phyloP scores from a whole-genome alignment of 2,113 vertebrate species.

The Oxyruncus cristatus region DNA sequence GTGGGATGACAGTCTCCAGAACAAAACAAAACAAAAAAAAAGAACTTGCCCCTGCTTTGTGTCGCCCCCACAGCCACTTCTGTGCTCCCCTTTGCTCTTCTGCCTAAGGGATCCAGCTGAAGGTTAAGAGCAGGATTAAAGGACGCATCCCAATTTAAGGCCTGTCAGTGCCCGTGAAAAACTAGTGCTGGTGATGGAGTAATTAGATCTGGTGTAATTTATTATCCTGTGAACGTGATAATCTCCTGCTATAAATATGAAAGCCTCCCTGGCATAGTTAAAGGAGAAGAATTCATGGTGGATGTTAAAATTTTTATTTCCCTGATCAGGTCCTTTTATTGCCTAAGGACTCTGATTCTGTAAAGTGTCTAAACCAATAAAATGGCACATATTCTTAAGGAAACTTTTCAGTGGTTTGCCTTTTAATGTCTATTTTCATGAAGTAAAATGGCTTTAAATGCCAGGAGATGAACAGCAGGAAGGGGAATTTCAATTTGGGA shows the following conservation, averaged over 20 bases:
- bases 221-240: slow-evolving; percentile 55
- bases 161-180: slow-evolving; percentile 61
- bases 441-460: background rate
- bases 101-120: slow-evolving; percentile 18
- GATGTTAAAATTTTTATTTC: slow-evolving; percentile 57
- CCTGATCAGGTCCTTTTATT: slow-evolving; percentile 51
- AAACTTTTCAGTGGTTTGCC: slow-evolving; percentile 28
- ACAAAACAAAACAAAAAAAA: background rate
- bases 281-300: slow-evolving; percentile 51
- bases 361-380: slow-evolving; percentile 49
- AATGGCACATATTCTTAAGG: slow-evolving; percentile 48
- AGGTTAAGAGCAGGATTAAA: slow-evolving; percentile 62
- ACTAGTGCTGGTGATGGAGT: slow-evolving; percentile 62
- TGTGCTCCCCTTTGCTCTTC: background rate
- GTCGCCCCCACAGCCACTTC: background rate
- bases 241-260: slow-evolving; percentile 70
- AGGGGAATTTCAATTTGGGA: background rate
- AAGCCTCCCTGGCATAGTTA: slow-evolving; percentile 36
- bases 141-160: slow-evolving; percentile 57
- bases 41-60: background rate
- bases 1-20: background rate
- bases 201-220: slow-evolving; percentile 67
- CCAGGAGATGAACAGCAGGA: background rate
- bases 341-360: slow-evolving; percentile 39
- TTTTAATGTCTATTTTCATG: slow-evolving; percentile 19